Evolutionary conservation across 2,113 vertebrate species (phyloP).

Genomic region (Paramormyrops kingsleyae): DNA sequence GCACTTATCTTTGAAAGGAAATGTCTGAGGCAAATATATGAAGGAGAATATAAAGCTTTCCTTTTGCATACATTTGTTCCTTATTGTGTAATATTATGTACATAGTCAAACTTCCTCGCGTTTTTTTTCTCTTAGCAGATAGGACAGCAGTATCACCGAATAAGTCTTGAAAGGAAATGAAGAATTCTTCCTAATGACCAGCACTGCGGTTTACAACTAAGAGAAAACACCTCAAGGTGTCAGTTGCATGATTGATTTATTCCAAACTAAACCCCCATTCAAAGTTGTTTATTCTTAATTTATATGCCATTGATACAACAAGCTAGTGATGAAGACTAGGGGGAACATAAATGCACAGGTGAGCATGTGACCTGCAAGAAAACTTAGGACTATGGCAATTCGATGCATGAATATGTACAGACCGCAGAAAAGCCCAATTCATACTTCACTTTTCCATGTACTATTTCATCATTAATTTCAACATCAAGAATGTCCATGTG

Average conservation of each 20-base stretch:
- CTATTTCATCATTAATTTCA: too few species aligned
- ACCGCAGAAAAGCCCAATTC: neutral
- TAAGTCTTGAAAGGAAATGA: slow-evolving; percentile 17
- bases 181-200: slow-evolving; percentile 27
- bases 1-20: too few species aligned
- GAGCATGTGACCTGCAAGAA: neutral
- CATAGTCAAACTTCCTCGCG: neutral
- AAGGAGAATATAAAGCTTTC: too few species aligned
- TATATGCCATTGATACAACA: neutral
- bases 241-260: too few species aligned
- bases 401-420: too few species aligned
- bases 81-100: neutral
- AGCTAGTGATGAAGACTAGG: neutral
- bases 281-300: neutral
- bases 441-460: neutral
- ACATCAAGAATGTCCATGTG: too few species aligned
- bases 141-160: slow-evolving; percentile 18
- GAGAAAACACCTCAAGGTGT: neutral
- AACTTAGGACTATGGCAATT: too few species aligned
- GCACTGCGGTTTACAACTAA: slow-evolving; percentile 15
- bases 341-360: too few species aligned
- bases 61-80: too few species aligned
- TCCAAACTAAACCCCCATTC: neutral
- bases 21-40: too few species aligned
- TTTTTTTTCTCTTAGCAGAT: slow-evolving; percentile 18